A percentile compares a stretch with the other conserved stretches of the same genome.
Conservation (phyloP, 2,888 invertebrate genomes). For the Tinea pellionella region DNA sequence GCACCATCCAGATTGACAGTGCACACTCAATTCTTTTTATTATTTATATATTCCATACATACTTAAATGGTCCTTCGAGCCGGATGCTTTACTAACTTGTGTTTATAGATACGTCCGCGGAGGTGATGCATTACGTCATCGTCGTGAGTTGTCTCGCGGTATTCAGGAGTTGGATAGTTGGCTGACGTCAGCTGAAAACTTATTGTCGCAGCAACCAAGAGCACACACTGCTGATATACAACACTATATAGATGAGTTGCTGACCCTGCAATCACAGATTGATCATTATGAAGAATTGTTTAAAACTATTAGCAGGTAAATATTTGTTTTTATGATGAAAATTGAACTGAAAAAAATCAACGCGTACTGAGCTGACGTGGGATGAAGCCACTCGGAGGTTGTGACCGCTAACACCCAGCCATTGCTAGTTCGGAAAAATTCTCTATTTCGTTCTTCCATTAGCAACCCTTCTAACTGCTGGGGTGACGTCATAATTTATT, state of each 20-base stretch:
- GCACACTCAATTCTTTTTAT: too few relatives aligned
- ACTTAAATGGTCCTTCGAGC: too few relatives aligned
- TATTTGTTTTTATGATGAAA: not conserved
- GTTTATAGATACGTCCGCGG: conserved; percentile 77
- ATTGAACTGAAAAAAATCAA: too few relatives aligned
- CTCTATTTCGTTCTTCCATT: too few relatives aligned
- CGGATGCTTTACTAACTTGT: not conserved
- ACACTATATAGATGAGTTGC: conserved; percentile 80
- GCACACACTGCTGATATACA: conserved; percentile 84
- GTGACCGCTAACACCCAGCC: too few relatives aligned
- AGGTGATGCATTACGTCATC: conserved; percentile 84
- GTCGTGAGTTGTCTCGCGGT: conserved; percentile 82
- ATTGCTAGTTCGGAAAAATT: too few relatives aligned
- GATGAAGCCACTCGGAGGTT: too few relatives aligned
- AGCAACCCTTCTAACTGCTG: too few relatives aligned
- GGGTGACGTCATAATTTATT: too few relatives aligned
- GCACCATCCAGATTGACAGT: too few relatives aligned
- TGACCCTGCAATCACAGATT: conserved; percentile 82
- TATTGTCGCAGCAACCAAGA: conserved; percentile 76
- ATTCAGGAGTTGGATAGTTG: conserved; percentile 81
- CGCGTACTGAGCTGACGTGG: not conserved
- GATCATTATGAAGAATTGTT: conserved; percentile 90
- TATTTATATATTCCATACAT: too few relatives aligned
- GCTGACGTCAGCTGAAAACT: conserved; percentile 80
- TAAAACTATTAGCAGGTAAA: conserved; percentile 82